A percentile compares a stretch with the other conserved stretches of the same genome.
phyloP scores from a whole-genome alignment of 1,140 invertebrate species.

The Drosophila suzukii region DNA sequence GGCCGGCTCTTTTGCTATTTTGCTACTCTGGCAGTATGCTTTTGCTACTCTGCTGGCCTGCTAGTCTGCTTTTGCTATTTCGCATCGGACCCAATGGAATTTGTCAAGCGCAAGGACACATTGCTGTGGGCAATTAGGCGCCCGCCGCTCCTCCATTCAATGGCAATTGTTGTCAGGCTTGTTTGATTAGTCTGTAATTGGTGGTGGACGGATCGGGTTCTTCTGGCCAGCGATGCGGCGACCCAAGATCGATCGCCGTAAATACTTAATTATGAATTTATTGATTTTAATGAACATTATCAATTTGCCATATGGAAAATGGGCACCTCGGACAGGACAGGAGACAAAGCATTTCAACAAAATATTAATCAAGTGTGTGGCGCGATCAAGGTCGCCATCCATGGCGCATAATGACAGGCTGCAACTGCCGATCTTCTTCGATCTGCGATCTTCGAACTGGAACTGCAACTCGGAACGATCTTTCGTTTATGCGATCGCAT shows the following conservation, averaged over 20 bases:
- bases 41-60: background rate
- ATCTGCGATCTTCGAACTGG: conserved; percentile 5
- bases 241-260: conserved; percentile 20
- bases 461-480: background rate
- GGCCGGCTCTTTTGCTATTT: conserved; percentile 27
- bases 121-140: conserved; percentile 72
- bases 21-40: conserved; percentile 38
- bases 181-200: conserved; percentile 80
- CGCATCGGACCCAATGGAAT: conserved; percentile 55
- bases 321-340: conserved; percentile 9
- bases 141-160: conserved; percentile 52
- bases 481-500: background rate
- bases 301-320: conserved; percentile 59
- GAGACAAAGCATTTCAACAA: conserved; percentile 39
- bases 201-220: conserved; percentile 30
- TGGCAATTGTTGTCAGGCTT: conserved; percentile 82
- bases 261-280: conserved; percentile 77
- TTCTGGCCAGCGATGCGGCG: background rate
- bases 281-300: conserved; percentile 81
- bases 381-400: conserved; percentile 26
- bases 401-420: conserved; percentile 36
- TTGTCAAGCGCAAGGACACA: conserved; percentile 82
- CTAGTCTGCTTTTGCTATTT: conserved; percentile 19
- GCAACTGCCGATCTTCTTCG: background rate
- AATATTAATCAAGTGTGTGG: conserved; percentile 62